Evolutionary conservation across 2,888 invertebrate species (phyloP), one percentile per base, ranked within the genome.

Genomic region (Crematogaster levior): DNA sequence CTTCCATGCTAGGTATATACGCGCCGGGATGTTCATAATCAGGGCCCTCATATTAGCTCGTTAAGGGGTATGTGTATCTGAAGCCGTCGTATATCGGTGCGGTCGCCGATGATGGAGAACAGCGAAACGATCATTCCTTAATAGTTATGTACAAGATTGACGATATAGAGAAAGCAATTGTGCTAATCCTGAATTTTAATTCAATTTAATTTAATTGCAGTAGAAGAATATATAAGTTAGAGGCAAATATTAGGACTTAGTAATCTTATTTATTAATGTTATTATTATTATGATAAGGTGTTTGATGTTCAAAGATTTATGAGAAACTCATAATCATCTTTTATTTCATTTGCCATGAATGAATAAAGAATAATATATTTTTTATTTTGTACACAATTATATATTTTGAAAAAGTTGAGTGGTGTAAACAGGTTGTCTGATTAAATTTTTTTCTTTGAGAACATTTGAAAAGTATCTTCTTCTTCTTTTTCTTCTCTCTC

Each of bases 1-100:
- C 21, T 66, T 43, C 40, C 24, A 30, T 27, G 30, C 43, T 80
- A 65, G 61, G 18, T 75, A 51, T 72, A 73, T 84, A 70, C 68
- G 66, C 83, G 70, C 82, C 72, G 68, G 86, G 80, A 75, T 81
- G 81, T 84, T 83, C 82, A 77, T 85, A 91, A 90, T 88, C 89
- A 86, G 84, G 84, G 84, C 84, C 43, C 72, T 83, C 82, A 86
- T 88, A 89, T 91, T 87, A 88, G 85, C 84, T 84, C 77, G 79
- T 86, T 85, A 85, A 87, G 84, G 84, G 84, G 73, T 85, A 90
- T 84, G 84, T 84, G 80, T 84, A 88, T 74, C 66, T 82, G 79
- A 85, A 89, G 89, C 72, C 60, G 68, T 66, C 43, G 24, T 56
- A 56, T 34, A 48, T 61, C 48, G 9, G 5, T 53, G 21, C 43